Evolutionary conservation across 1,140 invertebrate species (phyloP).

Genomic region (Proctacanthus coquilletti): DNA sequence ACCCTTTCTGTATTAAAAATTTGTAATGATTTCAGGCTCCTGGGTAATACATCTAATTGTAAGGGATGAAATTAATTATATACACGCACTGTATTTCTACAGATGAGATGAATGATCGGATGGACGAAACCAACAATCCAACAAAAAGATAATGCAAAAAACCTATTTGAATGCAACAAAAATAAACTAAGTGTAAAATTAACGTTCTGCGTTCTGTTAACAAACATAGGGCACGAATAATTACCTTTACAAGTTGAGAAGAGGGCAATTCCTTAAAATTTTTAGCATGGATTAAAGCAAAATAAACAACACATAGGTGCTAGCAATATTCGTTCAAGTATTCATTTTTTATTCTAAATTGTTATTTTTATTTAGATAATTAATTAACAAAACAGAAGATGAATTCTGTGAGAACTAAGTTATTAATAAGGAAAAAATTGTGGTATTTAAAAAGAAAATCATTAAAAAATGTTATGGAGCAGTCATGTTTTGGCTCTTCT

Average conservation of each 20-base stretch:
- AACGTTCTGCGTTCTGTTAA: too few species aligned
- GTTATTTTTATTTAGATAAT: neutral
- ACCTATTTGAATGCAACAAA: too few species aligned
- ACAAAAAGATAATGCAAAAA: neutral
- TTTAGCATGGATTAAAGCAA: slow-evolving; percentile 7
- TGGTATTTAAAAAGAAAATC: neutral
- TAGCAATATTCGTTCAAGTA: neutral
- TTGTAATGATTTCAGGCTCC: too few species aligned
- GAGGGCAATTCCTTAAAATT: slow-evolving; percentile 8
- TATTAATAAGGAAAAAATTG: neutral
- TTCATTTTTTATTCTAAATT: neutral
- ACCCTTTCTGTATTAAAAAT: too few species aligned
- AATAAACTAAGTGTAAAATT: too few species aligned
- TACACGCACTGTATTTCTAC: neutral
- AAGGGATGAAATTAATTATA: neutral
- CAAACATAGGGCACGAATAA: neutral
- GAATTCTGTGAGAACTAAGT: neutral
- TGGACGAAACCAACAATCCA: neutral
- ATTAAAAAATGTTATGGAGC: neutral
- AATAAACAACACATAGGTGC: slow-evolving; percentile 4
- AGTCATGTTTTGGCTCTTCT: too few species aligned
- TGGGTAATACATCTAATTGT: too few species aligned
- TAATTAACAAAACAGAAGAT: neutral
- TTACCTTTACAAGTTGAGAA: slow-evolving; percentile 8
- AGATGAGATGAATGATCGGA: neutral